Percentiles rank a stretch among this genome's conserved stretches.
phyloP scores from a whole-genome alignment of 2,113 vertebrate species.

The Pelecanoides urinatrix region DNA sequence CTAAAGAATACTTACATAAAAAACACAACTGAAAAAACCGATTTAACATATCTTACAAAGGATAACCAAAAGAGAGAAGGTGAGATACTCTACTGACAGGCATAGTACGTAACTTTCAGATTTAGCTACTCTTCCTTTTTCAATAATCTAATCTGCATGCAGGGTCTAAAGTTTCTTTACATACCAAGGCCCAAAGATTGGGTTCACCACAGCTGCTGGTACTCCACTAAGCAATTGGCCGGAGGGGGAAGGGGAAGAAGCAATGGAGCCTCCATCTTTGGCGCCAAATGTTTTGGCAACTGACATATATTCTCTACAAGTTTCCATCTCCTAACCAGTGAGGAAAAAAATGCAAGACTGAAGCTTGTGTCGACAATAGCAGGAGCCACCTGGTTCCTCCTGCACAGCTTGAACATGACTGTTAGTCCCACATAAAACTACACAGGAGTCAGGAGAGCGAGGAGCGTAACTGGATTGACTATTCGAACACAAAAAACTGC shows the following conservation, averaged over 20 bases:
- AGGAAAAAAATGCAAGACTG: not conserved
- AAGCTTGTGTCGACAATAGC: not conserved
- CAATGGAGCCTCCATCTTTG: not conserved
- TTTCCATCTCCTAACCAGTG: not conserved
- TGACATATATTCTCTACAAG: not conserved
- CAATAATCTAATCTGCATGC: not conserved
- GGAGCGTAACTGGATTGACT: not conserved
- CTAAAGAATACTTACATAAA: not conserved
- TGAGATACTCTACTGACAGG: not conserved
- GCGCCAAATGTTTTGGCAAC: not conserved
- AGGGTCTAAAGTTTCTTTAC: not conserved
- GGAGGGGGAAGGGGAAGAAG: not conserved
- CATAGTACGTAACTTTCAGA: not conserved
- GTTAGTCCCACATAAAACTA: not conserved
- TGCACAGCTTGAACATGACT: not conserved
- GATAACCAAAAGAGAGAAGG: not conserved
- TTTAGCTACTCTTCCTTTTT: not conserved
- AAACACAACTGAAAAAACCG: not conserved
- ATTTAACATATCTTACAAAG: not conserved
- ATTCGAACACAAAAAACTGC: not conserved
- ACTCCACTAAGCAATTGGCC: fast-evolving
- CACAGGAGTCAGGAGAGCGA: not conserved
- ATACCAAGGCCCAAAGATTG: fast-evolving
- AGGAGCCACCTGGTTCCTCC: not conserved
- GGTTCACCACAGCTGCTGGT: not conserved